These are phyloP conservation scores for Archegozetes longisetosus DNA, from an alignment of 1,140 invertebrate genomes.

Conservation along the genomic window DNA sequence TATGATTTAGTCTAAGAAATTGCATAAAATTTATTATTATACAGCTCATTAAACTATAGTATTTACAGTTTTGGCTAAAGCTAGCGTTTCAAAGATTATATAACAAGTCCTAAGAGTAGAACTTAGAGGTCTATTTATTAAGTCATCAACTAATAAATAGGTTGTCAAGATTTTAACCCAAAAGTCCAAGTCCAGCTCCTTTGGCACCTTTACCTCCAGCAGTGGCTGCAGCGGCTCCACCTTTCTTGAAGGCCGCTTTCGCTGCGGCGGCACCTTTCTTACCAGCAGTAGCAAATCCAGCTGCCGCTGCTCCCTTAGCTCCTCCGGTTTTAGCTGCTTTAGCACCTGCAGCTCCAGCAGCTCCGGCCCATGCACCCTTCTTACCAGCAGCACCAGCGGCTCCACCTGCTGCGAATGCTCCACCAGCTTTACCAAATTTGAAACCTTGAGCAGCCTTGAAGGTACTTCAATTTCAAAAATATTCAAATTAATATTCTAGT, in stretches of 20 bases:
- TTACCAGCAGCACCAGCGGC: neutral
- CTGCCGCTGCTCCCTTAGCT: neutral
- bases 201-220: neutral
- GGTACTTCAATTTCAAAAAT: too few species aligned
- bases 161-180: neutral
- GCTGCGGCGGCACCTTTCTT: neutral
- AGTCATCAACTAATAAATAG: too few species aligned
- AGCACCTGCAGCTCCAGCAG: neutral
- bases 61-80: too few species aligned
- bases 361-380: neutral
- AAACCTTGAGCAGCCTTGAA: neutral
- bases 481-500: too few species aligned
- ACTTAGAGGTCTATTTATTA: too few species aligned
- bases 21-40: too few species aligned
- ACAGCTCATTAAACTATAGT: too few species aligned
- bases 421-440: neutral
- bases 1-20: too few species aligned
- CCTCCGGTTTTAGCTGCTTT: neutral
- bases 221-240: neutral
- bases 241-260: neutral
- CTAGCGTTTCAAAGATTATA: too few species aligned
- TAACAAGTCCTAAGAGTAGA: too few species aligned
- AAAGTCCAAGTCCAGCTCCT: neutral
- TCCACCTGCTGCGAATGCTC: neutral
- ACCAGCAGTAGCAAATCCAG: neutral